Evolutionary conservation across 2,113 vertebrate species (phyloP), one percentile per base, ranked within the genome.

Genomic region (Hirundichthys speculiger): DNA sequence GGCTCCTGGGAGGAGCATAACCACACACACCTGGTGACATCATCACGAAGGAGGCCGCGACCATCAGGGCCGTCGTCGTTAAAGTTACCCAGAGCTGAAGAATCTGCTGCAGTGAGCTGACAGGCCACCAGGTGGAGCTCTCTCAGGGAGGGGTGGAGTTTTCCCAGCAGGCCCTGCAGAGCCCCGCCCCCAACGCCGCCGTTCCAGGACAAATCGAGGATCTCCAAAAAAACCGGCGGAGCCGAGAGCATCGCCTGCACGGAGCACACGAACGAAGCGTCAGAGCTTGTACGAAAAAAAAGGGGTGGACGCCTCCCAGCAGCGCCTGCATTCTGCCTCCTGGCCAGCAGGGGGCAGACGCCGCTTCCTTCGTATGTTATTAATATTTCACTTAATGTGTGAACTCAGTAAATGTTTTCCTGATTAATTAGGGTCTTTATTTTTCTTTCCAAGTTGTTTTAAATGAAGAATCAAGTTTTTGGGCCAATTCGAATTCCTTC

Each of bases 151-250:
- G 80, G 77, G 8, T 46, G 78, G 1, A 95, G 39, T 21, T 88
- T 90, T 64, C 89, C 89, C 50, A 94, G 85, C 30, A 96, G 75
- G 63, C 90, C 72, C 22, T 90, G 92, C 34, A 98, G 65, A 50
- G 90, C 91, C 13, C 92, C 93, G 49, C 92, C 94, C 16, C 95
- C 94, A 0, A 95, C 71, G 3, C 90, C 80, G 21, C 65, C 30
- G 63, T 98, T 98, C 95, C 95, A 98, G 51, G 95, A 98, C 67
- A 98, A 86, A 83, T 95, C 95, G 42, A 98, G 64, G 69, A 92
- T 74, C 86, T 96, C 93, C 69, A 96, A 75, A 3, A 93, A 83
- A n/a, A 43, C 93, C 92, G 30, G 91, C 14, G 8, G 22, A 62
- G 75, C 80, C 75, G 64, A 96, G 87, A 25, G 90, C 84, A 3